Conservation (phyloP, 2,113 vertebrate genomes). For the Garra rufa region DNA sequence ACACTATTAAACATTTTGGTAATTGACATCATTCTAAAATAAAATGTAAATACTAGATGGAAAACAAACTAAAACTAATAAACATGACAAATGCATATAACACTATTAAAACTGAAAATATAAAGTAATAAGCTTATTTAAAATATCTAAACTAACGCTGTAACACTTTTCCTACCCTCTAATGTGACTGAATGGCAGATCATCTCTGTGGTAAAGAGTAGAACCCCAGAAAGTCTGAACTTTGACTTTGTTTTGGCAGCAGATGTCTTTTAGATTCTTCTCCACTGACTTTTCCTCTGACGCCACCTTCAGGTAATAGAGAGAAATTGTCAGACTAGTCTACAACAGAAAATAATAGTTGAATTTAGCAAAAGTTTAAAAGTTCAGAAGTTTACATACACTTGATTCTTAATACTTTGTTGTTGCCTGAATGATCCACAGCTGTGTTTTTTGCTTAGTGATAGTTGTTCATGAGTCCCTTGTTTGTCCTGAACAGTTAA, state of each 20-base stretch:
- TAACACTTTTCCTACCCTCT: conserved; percentile 68
- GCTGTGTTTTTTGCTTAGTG: too few species aligned
- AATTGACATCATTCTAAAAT: background rate
- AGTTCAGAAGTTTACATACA: too few species aligned
- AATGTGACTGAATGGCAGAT: conserved; percentile 79
- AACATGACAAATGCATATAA: background rate
- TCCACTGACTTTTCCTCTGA: conserved; percentile 82
- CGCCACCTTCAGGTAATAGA: conserved; percentile 68
- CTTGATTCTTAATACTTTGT: too few species aligned
- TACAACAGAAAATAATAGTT: too few species aligned
- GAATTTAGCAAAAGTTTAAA: too few species aligned
- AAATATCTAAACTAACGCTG: background rate
- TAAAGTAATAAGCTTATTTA: background rate
- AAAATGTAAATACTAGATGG: too few species aligned
- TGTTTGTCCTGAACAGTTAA: too few species aligned
- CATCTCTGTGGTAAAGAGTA: conserved; percentile 80
- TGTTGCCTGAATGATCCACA: too few species aligned
- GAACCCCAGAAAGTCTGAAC: conserved; percentile 82
- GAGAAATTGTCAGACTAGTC: background rate
- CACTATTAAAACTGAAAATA: background rate
- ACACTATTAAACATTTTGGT: background rate
- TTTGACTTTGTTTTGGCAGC: conserved; percentile 74
- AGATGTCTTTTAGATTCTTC: conserved; percentile 73
- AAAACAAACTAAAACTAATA: background rate
- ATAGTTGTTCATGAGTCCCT: too few species aligned